Percentiles rank a stretch among this genome's conserved stretches.
phyloP scores from a whole-genome alignment of 1,140 invertebrate genomes.

The Microplitis demolitor region DNA sequence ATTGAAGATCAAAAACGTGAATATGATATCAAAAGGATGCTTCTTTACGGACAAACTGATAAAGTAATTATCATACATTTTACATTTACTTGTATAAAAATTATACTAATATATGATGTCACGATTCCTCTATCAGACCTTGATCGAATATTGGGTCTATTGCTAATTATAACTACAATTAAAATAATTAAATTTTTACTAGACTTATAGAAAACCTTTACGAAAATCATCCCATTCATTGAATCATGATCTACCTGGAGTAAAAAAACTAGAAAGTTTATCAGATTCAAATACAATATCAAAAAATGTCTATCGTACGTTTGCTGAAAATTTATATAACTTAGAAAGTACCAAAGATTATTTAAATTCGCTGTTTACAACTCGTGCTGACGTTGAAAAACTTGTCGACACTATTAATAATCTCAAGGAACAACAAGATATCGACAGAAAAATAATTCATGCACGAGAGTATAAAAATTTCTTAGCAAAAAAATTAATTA shows the following conservation, averaged over 20 bases:
- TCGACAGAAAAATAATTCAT: background rate
- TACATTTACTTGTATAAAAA: no score
- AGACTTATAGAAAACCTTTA: background rate
- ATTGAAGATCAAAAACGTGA: constrained; percentile 17
- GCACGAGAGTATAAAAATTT: background rate
- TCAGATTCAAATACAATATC: constrained; percentile 3
- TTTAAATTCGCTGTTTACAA: background rate
- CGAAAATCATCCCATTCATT: background rate
- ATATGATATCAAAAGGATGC: constrained; percentile 20
- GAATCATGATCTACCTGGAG: no score
- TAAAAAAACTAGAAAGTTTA: background rate
- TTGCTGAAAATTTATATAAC: background rate
- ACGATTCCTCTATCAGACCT: no score
- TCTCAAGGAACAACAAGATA: background rate
- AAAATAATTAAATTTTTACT: background rate
- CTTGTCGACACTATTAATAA: background rate
- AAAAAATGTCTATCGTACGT: background rate
- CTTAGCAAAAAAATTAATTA: background rate
- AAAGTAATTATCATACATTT: background rate
- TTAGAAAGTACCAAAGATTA: background rate
- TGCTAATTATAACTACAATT: no score
- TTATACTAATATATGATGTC: no score
- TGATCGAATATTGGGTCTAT: no score
- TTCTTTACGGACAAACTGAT: constrained; percentile 13
- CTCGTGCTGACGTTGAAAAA: constrained; percentile 1